Base-by-base conservation (phyloP, 92 coral and sea anemone species). In the Anthopleura xanthogrammica region DNA sequence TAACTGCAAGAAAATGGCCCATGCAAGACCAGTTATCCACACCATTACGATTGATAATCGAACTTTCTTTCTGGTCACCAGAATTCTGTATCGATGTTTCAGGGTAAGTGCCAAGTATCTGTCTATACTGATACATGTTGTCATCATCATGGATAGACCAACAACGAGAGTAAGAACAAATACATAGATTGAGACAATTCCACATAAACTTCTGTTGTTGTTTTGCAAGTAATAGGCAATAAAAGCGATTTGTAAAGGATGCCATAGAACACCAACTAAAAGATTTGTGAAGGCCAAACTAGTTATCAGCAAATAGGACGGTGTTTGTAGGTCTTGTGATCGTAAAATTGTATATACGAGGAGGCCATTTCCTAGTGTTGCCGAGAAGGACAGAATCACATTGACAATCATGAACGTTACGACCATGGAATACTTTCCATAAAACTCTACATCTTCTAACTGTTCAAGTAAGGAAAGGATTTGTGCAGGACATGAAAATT, bases 21-120 rank as follows among this genome's bases (percentile, higher is more conserved):
- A 65, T n/a, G 16, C 72, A 23, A 65, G 36, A 3, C 72, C 72
- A 65, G 14, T 19, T 7, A 83, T 19, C 90, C 90, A 87, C 3
- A 60, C 80, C 54, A 60, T 22, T 4, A 83, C 80, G 22, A 87
- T 60, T 6, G 41, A 81, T 20, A 60, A 29, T 14, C 82, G 77
- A 62, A 83, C 81, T 42, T 87, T 82, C 54, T 72, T 83, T 72
- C 65, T 70, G 50, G 84, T 79, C 19, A 87, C 90, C 13, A 56
- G 76, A 48, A 87, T 1, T 55, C 81, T 85, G 77, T 87, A 87
- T 6, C 81, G 73, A 29, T 83, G 72, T 42, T 73, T 82, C 55
- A 87, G 84, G 29, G 82, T 85, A 73, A 87, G 85, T 52, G 90
- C 90, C 22, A 87, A 74, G 54, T 72, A 85, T 29, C 90, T 81